Evolutionary conservation across 2,888 invertebrate species (phyloP).

Genomic region (Molanna angustata): DNA sequence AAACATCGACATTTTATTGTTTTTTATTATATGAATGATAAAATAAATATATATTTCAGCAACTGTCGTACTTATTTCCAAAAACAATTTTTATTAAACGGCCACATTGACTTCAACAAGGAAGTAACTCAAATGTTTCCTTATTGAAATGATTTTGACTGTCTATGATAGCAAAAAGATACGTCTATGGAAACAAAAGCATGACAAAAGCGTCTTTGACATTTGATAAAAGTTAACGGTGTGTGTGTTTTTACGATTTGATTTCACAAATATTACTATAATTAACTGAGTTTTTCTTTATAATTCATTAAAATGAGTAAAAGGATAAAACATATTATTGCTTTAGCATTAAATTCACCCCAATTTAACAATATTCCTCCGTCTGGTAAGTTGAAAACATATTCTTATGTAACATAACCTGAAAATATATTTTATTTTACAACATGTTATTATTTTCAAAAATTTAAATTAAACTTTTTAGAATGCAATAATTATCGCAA

Average conservation of each 20-base stretch:
- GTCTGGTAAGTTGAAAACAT: background rate
- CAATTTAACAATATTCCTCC: background rate
- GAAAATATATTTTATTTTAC: background rate
- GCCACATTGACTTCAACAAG: background rate
- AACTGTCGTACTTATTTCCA: background rate
- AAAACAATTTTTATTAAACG: background rate
- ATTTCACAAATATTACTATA: background rate
- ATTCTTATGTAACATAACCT: background rate
- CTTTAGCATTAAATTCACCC: background rate
- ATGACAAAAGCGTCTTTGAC: background rate
- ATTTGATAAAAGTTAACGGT: background rate
- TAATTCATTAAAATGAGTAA: background rate
- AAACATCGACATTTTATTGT: background rate
- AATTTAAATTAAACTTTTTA: background rate
- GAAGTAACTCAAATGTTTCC: background rate
- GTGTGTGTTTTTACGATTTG: background rate
- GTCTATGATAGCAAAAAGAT: background rate
- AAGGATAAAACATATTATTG: background rate
- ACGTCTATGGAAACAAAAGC: background rate
- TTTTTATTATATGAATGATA: background rate
- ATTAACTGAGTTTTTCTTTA: background rate
- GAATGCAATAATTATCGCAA: background rate
- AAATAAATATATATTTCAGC: background rate
- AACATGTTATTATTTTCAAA: background rate
- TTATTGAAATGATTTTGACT: background rate